A percentile compares a stretch with the other conserved stretches of the same genome.
These are phyloP conservation scores for Drosophila kanapiae DNA, from an alignment of 1,140 invertebrate genomes.

Conservation along the genomic window DNA sequence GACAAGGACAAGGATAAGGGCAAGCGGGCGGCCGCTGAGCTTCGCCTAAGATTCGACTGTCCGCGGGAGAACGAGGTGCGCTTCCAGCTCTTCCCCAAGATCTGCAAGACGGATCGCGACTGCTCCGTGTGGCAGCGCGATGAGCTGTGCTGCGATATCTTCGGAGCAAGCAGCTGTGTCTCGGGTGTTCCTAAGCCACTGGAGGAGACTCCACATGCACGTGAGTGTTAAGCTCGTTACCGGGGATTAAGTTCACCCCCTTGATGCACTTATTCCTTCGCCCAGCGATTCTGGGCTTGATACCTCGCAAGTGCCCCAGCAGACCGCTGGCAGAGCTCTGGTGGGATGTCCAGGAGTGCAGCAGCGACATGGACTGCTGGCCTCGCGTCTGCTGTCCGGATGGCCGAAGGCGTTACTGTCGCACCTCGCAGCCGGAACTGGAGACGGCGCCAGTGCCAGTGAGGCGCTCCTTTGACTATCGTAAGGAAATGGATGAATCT, in stretches of 20 bases:
- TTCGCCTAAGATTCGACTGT: constrained; percentile 85
- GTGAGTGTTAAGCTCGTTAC: constrained; percentile 84
- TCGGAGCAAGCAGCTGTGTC: constrained; percentile 86
- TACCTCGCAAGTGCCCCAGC: constrained; percentile 88
- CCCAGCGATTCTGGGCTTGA: constrained; percentile 88
- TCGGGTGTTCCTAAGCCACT: constrained; percentile 87
- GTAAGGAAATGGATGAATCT: constrained; percentile 71
- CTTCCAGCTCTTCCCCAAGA: constrained; percentile 86
- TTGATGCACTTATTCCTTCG: background rate
- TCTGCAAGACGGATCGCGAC: constrained; percentile 87
- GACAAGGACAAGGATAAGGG: constrained; percentile 69
- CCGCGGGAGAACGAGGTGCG: constrained; percentile 86
- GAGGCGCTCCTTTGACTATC: constrained; percentile 85
- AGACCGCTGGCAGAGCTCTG: constrained; percentile 88
- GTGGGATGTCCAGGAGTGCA: constrained; percentile 88
- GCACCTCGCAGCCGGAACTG: constrained; percentile 88
- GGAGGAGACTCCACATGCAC: constrained; percentile 86
- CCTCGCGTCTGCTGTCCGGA: constrained; percentile 90
- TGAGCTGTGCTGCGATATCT: constrained; percentile 87
- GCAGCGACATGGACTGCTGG: constrained; percentile 89
- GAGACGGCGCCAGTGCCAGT: constrained; percentile 87
- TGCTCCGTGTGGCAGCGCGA: constrained; percentile 86
- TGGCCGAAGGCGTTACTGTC: constrained; percentile 88
- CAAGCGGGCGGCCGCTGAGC: constrained; percentile 57
- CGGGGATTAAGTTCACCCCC: no score